These are phyloP conservation scores for Apoda limacodes DNA, from an alignment of 2,888 invertebrate genomes.

Conservation along the genomic window DNA sequence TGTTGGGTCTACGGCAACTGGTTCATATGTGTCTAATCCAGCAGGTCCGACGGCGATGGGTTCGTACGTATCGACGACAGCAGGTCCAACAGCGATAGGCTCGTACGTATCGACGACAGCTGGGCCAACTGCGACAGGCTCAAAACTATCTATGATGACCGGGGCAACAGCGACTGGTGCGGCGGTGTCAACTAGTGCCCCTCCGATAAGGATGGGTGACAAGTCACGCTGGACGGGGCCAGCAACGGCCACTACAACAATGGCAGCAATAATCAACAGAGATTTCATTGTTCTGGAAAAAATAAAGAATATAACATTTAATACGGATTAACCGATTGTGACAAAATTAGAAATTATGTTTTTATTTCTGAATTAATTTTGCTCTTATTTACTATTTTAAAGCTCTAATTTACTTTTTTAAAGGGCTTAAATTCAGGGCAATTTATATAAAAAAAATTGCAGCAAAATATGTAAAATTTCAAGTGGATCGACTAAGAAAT, in stretches of 20 bases:
- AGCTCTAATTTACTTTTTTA: no score
- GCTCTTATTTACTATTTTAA: no score
- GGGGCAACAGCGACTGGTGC: no score
- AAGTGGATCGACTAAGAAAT: no score
- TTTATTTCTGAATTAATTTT: no score
- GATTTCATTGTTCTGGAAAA: slow-evolving; percentile 31
- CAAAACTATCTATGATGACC: no score
- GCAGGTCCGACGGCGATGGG: slow-evolving; percentile 2
- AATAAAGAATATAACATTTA: no score
- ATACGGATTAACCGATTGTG: no score
- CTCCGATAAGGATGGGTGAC: slow-evolving; percentile 21
- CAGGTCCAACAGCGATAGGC: slow-evolving; percentile 6
- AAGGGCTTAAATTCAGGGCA: no score
- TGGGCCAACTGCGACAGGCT: slow-evolving; percentile 16
- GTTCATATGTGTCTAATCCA: slow-evolving; percentile 3
- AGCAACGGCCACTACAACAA: slow-evolving; percentile 28
- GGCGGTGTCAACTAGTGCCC: slow-evolving; percentile 23
- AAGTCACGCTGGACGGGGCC: slow-evolving; percentile 24
- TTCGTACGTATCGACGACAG: not conserved
- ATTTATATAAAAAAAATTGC: no score
- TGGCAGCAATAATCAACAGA: slow-evolving; percentile 27
- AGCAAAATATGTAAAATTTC: no score
- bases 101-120: slow-evolving; percentile 6
- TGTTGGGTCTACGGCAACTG: not conserved
- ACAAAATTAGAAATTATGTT: no score